phyloP scores from a whole-genome alignment of 2,888 invertebrate genomes.

The Octonoba sinensis region DNA sequence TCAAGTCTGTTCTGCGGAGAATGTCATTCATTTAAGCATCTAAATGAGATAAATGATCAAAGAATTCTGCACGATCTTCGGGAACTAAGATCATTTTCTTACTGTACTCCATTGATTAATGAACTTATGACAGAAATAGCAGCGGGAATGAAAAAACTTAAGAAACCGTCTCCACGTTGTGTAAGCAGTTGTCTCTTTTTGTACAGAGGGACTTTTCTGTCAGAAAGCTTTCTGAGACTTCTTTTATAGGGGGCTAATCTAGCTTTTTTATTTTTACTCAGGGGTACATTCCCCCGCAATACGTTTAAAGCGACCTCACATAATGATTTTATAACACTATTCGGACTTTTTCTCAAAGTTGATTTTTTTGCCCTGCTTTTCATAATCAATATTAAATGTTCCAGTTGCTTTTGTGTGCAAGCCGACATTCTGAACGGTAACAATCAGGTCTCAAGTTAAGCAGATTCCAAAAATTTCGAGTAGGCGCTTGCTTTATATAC shows the following conservation, averaged over 20 bases:
- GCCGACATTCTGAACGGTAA: no score
- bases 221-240: no score
- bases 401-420: no score
- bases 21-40: no score
- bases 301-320: slow-evolving; percentile 17
- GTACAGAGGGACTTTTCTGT: no score
- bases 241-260: slow-evolving; percentile 3
- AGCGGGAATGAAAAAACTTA: slow-evolving; percentile 14
- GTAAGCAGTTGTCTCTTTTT: neutral
- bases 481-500: neutral
- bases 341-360: slow-evolving; percentile 7
- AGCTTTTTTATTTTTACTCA: slow-evolving; percentile 8
- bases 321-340: slow-evolving; percentile 17
- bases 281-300: slow-evolving; percentile 20
- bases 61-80: no score
- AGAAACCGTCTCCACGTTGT: slow-evolving; percentile 8
- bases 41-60: no score
- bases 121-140: slow-evolving; percentile 14
- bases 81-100: no score
- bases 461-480: neutral
- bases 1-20: slow-evolving; percentile 5
- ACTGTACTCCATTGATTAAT: no score
- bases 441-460: neutral
- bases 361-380: neutral
- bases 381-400: neutral